Conservation (phyloP, 2,113 vertebrate species). For the Catharus fuscescens region DNA sequence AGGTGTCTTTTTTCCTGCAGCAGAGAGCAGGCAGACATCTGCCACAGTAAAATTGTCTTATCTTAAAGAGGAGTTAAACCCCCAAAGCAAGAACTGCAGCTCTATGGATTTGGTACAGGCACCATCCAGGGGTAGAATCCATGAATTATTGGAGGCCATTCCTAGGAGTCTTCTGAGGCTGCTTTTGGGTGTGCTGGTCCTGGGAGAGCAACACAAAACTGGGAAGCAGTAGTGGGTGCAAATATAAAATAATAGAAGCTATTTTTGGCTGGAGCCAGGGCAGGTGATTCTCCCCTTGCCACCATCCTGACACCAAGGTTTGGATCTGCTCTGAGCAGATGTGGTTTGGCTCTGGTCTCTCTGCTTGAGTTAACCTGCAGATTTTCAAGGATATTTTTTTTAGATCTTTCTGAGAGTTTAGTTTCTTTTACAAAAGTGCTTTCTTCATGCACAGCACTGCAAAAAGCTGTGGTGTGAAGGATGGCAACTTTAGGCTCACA, state of each 20-base stretch:
- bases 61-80: neutral
- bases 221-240: neutral
- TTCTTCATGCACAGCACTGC: neutral
- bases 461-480: accelerated
- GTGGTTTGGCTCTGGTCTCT: neutral
- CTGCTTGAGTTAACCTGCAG: neutral
- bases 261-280: neutral
- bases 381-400: neutral
- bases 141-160: accelerated
- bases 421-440: neutral
- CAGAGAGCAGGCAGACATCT: neutral
- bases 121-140: neutral
- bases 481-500: neutral
- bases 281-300: neutral
- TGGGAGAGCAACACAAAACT: neutral
- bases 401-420: neutral
- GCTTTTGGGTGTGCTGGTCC: neutral
- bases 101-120: neutral
- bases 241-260: too few relatives aligned
- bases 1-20: neutral
- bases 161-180: neutral
- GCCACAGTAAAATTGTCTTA: neutral
- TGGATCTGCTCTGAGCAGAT: neutral
- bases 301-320: neutral
- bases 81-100: neutral